Evolutionary conservation across 2,888 invertebrate species (phyloP).

Genomic region (Pyrocoelia pectoralis): DNA sequence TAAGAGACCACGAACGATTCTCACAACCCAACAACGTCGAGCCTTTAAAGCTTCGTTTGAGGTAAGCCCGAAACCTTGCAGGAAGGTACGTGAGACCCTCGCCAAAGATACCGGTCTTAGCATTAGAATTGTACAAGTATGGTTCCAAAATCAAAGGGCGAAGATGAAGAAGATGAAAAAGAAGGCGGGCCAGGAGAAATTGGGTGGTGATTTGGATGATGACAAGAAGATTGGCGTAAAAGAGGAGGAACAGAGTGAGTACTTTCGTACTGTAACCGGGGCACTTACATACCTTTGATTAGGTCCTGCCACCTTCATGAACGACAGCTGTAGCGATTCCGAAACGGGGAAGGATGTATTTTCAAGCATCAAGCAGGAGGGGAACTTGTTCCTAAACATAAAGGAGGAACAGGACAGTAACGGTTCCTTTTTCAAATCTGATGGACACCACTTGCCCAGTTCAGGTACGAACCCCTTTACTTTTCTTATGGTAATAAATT

Average conservation of each 20-base stretch:
- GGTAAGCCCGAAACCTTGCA: conserved; percentile 83
- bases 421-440: conserved; percentile 48
- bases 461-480: background rate
- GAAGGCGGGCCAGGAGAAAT: conserved; percentile 67
- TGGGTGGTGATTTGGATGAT: conserved; percentile 61
- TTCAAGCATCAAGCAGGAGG: conserved; percentile 44
- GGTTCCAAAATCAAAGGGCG: conserved; percentile 70
- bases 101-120: conserved; percentile 87
- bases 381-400: conserved; percentile 56
- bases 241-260: conserved; percentile 67
- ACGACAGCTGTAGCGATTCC: conserved; percentile 63
- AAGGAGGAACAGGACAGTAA: conserved; percentile 60
- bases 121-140: conserved; percentile 84
- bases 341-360: conserved; percentile 54
- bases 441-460: conserved; percentile 38
- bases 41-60: conserved; percentile 89
- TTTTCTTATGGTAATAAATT: background rate
- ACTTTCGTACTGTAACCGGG: background rate
- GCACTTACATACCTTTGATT: background rate
- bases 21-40: conserved; percentile 82
- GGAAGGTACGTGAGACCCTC: conserved; percentile 82
- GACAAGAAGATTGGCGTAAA: conserved; percentile 66
- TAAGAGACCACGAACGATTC: conserved; percentile 82
- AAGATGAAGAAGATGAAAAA: conserved; percentile 74
- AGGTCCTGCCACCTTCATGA: conserved; percentile 62